These are phyloP conservation scores for Palloptera scutellata DNA, from an alignment of 2,888 invertebrate genomes.

Conservation along the genomic window DNA sequence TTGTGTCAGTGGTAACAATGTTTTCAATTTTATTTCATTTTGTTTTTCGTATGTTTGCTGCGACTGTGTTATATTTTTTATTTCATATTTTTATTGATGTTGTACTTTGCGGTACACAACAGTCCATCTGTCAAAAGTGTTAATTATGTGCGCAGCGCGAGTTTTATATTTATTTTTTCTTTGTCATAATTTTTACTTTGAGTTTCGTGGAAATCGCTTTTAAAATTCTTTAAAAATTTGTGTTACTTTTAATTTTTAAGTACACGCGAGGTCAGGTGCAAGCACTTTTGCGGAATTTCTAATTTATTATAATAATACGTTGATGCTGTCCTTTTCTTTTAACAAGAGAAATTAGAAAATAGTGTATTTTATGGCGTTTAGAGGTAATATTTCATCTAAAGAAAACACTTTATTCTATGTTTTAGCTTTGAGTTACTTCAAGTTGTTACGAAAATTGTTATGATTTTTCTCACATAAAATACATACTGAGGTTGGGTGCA, in stretches of 20 bases:
- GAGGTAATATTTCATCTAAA: too few relatives aligned
- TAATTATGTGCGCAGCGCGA: conserved; percentile 26
- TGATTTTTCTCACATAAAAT: too few relatives aligned
- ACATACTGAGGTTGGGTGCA: too few relatives aligned
- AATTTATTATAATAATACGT: too few relatives aligned
- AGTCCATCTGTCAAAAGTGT: conserved; percentile 40
- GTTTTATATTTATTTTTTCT: conserved; percentile 8
- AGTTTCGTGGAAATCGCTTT: not conserved
- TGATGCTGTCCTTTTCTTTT: too few relatives aligned
- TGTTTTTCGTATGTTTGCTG: not conserved
- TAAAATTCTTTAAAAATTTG: not conserved
- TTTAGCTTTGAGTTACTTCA: too few relatives aligned
- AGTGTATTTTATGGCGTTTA: too few relatives aligned
- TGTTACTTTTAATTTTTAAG: not conserved
- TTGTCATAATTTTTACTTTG: not conserved
- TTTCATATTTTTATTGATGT: conserved; percentile 9
- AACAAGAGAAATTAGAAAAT: too few relatives aligned
- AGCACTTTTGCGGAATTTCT: not conserved
- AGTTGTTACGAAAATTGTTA: too few relatives aligned
- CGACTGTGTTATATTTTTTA: conserved; percentile 17
- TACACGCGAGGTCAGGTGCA: not conserved
- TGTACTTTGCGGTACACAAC: conserved; percentile 17
- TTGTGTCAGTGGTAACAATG: conserved; percentile 16
- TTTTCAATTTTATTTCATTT: not conserved
- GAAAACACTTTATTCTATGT: too few relatives aligned